Evolutionary conservation across 2,113 vertebrate species (phyloP), one percentile per base, ranked within the genome.

Genomic region (Pangasianodon gigas): DNA sequence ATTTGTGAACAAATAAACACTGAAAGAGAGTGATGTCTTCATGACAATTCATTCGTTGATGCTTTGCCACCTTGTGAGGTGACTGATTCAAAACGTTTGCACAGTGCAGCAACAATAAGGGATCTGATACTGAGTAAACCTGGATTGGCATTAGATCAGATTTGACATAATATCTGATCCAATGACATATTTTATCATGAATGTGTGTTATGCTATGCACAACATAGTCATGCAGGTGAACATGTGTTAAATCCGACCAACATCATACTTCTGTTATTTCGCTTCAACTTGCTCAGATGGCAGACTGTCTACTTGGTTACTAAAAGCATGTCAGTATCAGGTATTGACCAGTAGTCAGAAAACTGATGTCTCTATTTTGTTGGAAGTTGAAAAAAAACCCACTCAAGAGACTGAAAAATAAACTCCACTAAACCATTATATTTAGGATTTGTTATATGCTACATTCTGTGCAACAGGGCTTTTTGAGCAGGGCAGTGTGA

Each of bases 1-100:
- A 3, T 84, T 84, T 84, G 56, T 60, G 46, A 84, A 60, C 19
- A 84, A 62, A 46, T 44, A 83, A 83, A 83, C 14, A 83, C 51
- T 18, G n/a, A 83, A 83, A 21, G 14, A 56, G 8, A 83, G n/a
- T 9, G 48, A 41, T 83, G 21, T 29, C 41, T 44, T 75, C 37
- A 75, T 37, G 32, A 71, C 13, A 14, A 37, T 46, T 77, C 26
- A 3, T 41, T 83, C n/a, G 32, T 41, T 56, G 19, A 32, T 37
- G 46, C 48, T 81, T 19, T 54, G 52, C n/a, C 52, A 83, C 52
- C n/a, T 32, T 58, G 48, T 19, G n/a, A 54, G 4, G 52, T 37
- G 54, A 41, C 14, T 37, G n/a, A 83, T 21, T 56, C 32, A 60
- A 56, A 56, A 41, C 8, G 4, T 19, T 37, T 58, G n/a, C n/a